Evolutionary conservation across 2,797 vertebrate genomes (phyloP), one percentile per base, ranked within the genome.

Genomic region (Pseudopleuronectes americanus): DNA sequence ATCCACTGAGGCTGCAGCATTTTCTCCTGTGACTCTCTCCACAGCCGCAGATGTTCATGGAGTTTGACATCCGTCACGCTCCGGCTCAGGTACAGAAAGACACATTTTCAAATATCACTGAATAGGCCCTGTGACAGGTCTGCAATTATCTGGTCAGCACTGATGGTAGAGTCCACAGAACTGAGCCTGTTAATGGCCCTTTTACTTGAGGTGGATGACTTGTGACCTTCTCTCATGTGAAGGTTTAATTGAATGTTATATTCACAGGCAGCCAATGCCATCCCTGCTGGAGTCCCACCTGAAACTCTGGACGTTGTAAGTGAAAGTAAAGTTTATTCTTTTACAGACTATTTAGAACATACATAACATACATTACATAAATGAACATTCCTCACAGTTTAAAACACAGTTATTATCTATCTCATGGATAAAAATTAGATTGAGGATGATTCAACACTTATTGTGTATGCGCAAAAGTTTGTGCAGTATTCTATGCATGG

Each of bases 61-160:
- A 90, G 83, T 92, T 89, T 67, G 86, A 91, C 77, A 74, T 92
- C 68, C 57, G 45, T 33, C 6, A 64, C 7, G 87, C 87, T 70
- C 84, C 86, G 4, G 41, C 74, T 81, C 24, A 90, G 86, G 88
- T 90, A 82, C 33, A 68, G 45, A 71, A 71, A 63, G 1, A 63
- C 48, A 14, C 43, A 64, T 64, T 76, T 74, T 69, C 1, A 57
- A 47, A 41, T 23, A 71, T 51, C 5, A 52, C 14, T 1, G 31
- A 67, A 68, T 55, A 48, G 22, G 38, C 55, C 58, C 48, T n/a
- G 41, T 49, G 38, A 21, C 4, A 61, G 22, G 24, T 65, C 58
- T 65, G 16, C 64, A 33, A 74, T 83, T 41, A 76, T 52, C 19
- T 13, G 45, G 54, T 72, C 12, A 76, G 56, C 64, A 23, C 61